Conservation (phyloP, 2,797 vertebrate genomes). For the Myotis vivesi region DNA sequence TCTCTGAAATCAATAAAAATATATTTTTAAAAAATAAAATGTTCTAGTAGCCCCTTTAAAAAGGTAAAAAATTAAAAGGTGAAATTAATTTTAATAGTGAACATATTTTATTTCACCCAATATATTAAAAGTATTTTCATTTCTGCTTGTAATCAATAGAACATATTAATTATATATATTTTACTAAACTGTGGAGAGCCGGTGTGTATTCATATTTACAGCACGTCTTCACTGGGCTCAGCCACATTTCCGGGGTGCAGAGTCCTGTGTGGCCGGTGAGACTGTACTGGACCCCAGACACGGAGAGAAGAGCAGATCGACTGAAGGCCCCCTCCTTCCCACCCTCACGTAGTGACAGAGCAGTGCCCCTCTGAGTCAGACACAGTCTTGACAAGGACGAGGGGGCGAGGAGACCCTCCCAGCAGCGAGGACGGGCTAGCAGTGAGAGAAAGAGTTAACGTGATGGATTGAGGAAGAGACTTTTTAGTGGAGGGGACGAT, state of each 20-base stretch:
- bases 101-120: not conserved
- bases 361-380: not conserved
- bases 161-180: not conserved
- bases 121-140: not conserved
- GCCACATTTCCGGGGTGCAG: not conserved
- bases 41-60: not conserved
- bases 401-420: not conserved
- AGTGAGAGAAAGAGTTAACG: not conserved
- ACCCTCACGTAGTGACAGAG: not conserved
- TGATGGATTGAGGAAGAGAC: not conserved
- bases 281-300: not conserved
- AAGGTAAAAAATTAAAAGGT: not conserved
- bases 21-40: too few species aligned
- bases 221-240: not conserved
- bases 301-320: too few species aligned
- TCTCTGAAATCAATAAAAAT: too few species aligned
- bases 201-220: not conserved
- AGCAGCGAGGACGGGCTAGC: not conserved
- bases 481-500: not conserved
- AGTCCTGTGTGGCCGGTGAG: too few species aligned
- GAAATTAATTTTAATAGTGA: not conserved
- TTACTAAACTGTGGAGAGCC: not conserved
- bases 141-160: not conserved
- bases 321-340: not conserved
- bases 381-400: not conserved